Conservation (phyloP, 2,113 vertebrate species). For the Hylia prasina region DNA sequence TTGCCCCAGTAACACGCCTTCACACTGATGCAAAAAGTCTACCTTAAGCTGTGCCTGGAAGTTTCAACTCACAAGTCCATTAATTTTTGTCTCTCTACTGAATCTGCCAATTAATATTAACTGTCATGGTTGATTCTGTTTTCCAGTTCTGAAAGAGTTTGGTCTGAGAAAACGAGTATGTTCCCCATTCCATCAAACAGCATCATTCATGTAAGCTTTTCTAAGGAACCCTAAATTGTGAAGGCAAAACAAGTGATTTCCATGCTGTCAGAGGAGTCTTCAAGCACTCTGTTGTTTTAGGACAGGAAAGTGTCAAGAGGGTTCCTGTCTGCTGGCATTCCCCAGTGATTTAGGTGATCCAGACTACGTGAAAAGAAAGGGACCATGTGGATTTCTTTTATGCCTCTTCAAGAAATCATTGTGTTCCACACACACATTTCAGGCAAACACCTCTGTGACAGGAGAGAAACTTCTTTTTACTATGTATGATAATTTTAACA, state of each 20-base stretch:
- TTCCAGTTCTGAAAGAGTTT: background rate
- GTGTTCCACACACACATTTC: background rate
- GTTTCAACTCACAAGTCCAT: background rate
- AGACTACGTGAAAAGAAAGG: background rate
- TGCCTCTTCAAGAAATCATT: background rate
- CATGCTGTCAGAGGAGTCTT: background rate
- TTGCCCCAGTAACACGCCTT: background rate
- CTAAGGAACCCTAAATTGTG: background rate
- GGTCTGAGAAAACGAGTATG: rapidly evolving
- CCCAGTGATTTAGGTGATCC: background rate
- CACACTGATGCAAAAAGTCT: background rate
- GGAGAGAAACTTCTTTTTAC: background rate
- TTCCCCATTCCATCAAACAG: background rate
- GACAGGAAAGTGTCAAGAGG: background rate
- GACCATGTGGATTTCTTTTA: rapidly evolving
- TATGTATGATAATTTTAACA: background rate
- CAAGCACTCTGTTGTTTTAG: background rate
- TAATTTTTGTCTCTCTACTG: background rate
- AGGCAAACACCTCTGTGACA: background rate
- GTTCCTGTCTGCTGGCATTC: background rate
- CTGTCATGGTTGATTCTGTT: background rate
- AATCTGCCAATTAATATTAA: background rate
- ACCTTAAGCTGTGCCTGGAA: background rate
- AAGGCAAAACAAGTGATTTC: background rate
- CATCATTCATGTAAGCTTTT: background rate